A percentile compares a stretch with the other conserved stretches of the same genome.
Evolutionary conservation across 1,140 invertebrate genomes (phyloP).

Genomic region (Hermatobates lingyangjiaoensis): DNA sequence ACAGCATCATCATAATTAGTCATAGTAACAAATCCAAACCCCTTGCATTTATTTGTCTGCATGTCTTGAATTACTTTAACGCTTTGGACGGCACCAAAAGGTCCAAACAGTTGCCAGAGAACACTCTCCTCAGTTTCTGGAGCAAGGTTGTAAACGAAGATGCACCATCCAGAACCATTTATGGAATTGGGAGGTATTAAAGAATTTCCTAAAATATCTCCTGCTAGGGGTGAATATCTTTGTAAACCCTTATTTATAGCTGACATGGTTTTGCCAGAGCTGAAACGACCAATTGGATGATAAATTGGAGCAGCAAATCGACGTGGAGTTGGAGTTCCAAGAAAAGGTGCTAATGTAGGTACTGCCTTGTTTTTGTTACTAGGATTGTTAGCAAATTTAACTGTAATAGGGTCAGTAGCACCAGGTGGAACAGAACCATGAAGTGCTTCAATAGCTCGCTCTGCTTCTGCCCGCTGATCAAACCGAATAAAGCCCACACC

Average conservation of each 20-base stretch:
- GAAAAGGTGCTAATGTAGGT: slow-evolving; percentile 73
- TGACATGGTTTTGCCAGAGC: slow-evolving; percentile 50
- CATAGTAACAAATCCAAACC: slow-evolving; percentile 99
- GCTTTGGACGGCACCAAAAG: slow-evolving; percentile 94
- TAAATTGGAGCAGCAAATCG: slow-evolving; percentile 42
- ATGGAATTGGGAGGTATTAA: slow-evolving; percentile 62
- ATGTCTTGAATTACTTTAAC: slow-evolving; percentile 95
- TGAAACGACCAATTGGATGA: slow-evolving; percentile 61
- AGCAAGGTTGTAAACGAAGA: slow-evolving; percentile 96
- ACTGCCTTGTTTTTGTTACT: slow-evolving; percentile 70
- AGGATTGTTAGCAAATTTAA: slow-evolving; percentile 99
- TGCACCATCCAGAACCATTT: slow-evolving; percentile 82
- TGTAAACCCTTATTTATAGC: slow-evolving; percentile 74
- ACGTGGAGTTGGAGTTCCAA: slow-evolving; percentile 35
- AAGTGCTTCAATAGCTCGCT: slow-evolving; percentile 90
- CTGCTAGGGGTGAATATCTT: slow-evolving; percentile 77
- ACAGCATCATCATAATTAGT: slow-evolving; percentile 97
- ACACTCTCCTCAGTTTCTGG: slow-evolving; percentile 97
- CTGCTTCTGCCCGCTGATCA: slow-evolving; percentile 92
- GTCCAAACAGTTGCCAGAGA: slow-evolving; percentile 96
- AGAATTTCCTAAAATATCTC: slow-evolving; percentile 69
- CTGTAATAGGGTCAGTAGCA: slow-evolving; percentile 90
- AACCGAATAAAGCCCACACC: slow-evolving; percentile 98
- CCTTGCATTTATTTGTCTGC: slow-evolving; percentile 97
- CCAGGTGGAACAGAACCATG: slow-evolving; percentile 93